Evolutionary conservation across 2,113 vertebrate genomes (phyloP).

Genomic region (Myanophis thanlyinensis): DNA sequence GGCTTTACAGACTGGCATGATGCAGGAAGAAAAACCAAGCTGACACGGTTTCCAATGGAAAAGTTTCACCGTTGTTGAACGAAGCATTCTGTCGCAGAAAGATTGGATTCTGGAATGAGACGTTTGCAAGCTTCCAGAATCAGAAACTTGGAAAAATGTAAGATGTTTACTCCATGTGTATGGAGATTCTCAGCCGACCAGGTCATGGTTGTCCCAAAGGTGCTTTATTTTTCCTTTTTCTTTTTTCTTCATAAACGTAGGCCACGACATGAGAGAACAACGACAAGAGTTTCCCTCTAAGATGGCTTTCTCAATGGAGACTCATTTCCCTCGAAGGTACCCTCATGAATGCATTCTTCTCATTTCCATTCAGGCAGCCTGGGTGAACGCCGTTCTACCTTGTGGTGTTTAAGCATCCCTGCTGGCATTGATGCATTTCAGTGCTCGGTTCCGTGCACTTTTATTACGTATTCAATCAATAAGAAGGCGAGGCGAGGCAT

Average conservation of each 20-base stretch:
- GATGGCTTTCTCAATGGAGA: slow-evolving; percentile 43
- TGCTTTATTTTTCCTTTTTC: background rate
- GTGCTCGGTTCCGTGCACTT: slow-evolving; percentile 10
- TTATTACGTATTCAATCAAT: slow-evolving; percentile 48
- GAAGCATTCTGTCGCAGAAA: too few species aligned
- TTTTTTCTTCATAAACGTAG: background rate
- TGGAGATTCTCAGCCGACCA: too few species aligned
- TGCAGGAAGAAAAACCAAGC: too few species aligned
- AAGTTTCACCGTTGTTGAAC: too few species aligned
- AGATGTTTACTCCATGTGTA: too few species aligned
- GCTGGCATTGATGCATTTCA: slow-evolving; percentile 65
- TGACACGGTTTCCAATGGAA: too few species aligned
- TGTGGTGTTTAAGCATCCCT: slow-evolving; percentile 67
- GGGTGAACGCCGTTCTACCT: slow-evolving; percentile 73
- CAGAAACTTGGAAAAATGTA: too few species aligned
- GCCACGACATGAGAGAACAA: background rate
- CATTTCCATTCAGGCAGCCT: slow-evolving; percentile 71
- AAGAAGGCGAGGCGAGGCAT: slow-evolving; percentile 26
- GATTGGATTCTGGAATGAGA: too few species aligned
- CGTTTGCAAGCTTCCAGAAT: too few species aligned
- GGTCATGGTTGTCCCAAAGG: too few species aligned
- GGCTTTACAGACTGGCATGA: too few species aligned
- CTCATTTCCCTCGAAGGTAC: slow-evolving; percentile 69
- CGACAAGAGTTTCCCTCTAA: slow-evolving; percentile 51
- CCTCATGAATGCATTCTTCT: slow-evolving; percentile 72